A percentile compares a stretch with the other conserved stretches of the same genome.
phyloP scores from a whole-genome alignment of 2,888 invertebrate genomes.

The Apotomis betuletana region DNA sequence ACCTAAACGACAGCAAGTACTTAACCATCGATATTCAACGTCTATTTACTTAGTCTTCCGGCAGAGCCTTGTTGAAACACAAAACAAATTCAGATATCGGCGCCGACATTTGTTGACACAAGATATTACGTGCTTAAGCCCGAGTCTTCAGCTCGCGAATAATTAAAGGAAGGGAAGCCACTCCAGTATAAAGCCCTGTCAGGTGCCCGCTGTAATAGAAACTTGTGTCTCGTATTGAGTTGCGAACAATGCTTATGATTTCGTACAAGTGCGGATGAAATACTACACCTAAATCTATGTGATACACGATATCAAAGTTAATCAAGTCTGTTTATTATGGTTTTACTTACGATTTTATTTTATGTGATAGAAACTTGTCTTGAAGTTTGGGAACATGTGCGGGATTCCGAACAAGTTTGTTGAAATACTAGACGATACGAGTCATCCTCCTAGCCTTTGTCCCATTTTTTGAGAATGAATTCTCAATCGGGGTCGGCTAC shows the following conservation, averaged over 20 bases:
- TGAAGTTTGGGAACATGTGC: too few species aligned
- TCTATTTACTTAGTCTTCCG: background rate
- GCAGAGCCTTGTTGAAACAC: background rate
- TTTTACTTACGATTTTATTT: too few species aligned
- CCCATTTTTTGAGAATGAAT: too few species aligned
- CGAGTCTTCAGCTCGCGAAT: constrained; percentile 22
- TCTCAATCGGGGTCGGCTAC: too few species aligned
- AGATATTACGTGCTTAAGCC: constrained; percentile 32
- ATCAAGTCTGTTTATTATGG: background rate
- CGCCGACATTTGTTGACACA: constrained; percentile 25
- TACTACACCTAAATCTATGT: background rate
- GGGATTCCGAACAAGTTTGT: too few species aligned
- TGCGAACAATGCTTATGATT: background rate
- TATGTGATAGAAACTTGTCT: too few species aligned
- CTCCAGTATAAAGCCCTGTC: constrained; percentile 23
- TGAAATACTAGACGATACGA: too few species aligned
- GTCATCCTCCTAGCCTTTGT: too few species aligned
- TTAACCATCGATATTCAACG: background rate
- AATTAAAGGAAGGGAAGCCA: constrained; percentile 23
- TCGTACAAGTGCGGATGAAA: background rate
- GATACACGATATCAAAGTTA: background rate
- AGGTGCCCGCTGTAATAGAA: constrained; percentile 16
- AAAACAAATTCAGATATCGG: constrained; percentile 6
- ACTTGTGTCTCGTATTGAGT: constrained; percentile 14
- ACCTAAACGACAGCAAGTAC: background rate